phyloP scores from a whole-genome alignment of 2,888 invertebrate species.

The Drosophila affinis region DNA sequence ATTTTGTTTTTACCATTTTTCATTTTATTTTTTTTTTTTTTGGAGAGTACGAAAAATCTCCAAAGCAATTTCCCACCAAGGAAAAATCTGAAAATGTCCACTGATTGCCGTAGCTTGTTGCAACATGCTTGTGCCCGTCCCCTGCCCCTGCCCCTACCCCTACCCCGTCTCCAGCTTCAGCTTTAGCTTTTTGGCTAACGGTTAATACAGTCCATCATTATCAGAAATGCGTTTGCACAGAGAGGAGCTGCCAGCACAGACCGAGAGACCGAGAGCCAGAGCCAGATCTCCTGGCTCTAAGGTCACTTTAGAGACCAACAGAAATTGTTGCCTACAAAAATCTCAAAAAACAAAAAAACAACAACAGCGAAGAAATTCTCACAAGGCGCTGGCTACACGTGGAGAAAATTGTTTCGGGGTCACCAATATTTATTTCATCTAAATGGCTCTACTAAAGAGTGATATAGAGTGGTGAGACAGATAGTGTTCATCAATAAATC shows the following conservation, averaged over 20 bases:
- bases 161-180: conserved; percentile 24
- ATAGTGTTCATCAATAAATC: too few species aligned
- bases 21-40: conserved; percentile 8
- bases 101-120: conserved; percentile 77
- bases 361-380: conserved; percentile 61
- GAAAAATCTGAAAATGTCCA: conserved; percentile 74
- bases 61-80: conserved; percentile 38
- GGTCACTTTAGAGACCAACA: conserved; percentile 69
- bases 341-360: conserved; percentile 57
- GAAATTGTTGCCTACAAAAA: conserved; percentile 67
- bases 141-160: conserved; percentile 32
- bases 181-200: conserved; percentile 65
- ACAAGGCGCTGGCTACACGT: conserved; percentile 61
- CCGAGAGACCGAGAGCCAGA: conserved; percentile 23
- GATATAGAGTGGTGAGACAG: too few species aligned
- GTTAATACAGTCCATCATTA: conserved; percentile 81
- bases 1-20: conserved; percentile 13
- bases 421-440: too few species aligned
- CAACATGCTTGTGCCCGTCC: conserved; percentile 45
- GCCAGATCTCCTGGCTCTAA: conserved; percentile 59
- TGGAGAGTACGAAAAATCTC: conserved; percentile 21
- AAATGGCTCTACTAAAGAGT: too few species aligned
- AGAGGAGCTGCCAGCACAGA: conserved; percentile 47
- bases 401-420: not conserved
- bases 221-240: conserved; percentile 76